Percentiles rank a stretch among this genome's conserved stretches.
phyloP scores from a whole-genome alignment of 2,888 invertebrate genomes.

The Dryomyza anilis region DNA sequence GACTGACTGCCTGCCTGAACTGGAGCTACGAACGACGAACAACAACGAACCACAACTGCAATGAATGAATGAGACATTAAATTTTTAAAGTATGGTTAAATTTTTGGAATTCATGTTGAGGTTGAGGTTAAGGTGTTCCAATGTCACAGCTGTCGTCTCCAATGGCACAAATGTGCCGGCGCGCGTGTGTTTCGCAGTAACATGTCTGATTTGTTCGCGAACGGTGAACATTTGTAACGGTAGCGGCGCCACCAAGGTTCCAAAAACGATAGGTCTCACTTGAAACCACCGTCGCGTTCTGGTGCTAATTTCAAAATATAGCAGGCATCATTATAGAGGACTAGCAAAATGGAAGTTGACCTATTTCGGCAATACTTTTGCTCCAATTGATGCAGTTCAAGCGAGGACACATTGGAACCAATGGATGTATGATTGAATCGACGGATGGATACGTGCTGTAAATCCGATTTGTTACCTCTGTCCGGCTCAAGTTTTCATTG shows the following conservation, averaged over 20 bases:
- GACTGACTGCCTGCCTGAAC: constrained; percentile 16
- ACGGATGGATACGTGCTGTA: no score
- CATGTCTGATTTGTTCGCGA: constrained; percentile 27
- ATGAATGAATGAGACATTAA: constrained; percentile 36
- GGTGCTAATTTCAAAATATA: no score
- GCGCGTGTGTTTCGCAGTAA: constrained; percentile 43
- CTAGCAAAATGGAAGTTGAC: no score
- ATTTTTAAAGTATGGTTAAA: constrained; percentile 31
- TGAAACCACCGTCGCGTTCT: no score
- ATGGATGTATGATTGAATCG: no score
- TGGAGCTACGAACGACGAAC: not conserved
- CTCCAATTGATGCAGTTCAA: no score
- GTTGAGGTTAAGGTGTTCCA: constrained; percentile 53
- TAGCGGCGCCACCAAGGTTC: not conserved
- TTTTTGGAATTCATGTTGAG: constrained; percentile 42
- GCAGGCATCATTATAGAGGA: no score
- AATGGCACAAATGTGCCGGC: constrained; percentile 38
- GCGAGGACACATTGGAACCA: no score
- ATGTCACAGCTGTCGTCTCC: constrained; percentile 51
- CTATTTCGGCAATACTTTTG: no score
- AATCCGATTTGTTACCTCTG: no score
- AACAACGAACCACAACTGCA: constrained; percentile 24
- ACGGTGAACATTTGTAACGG: constrained; percentile 16
- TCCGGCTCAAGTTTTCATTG: no score
- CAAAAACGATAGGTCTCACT: no score